Evolutionary conservation across 2,888 invertebrate genomes (phyloP).

Genomic region (Lithophane semibrunnea): DNA sequence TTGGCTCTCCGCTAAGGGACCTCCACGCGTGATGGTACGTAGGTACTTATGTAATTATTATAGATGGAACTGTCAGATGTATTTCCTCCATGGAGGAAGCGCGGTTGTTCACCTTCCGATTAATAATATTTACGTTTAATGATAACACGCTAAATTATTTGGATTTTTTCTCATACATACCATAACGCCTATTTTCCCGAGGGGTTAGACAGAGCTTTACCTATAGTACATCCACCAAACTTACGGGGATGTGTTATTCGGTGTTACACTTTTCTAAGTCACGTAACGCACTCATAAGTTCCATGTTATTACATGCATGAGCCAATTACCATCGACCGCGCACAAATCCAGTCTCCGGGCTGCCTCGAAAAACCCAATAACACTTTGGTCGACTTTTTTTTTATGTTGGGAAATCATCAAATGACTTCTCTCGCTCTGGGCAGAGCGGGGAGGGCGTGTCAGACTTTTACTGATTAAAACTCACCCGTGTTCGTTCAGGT

Average conservation of each 20-base stretch:
- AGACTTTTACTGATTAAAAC: no score
- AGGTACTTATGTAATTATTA: slow-evolving; percentile 47
- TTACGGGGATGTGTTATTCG: no score
- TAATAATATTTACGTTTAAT: slow-evolving; percentile 6
- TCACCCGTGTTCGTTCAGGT: no score
- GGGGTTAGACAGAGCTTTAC: no score
- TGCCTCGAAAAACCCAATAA: background rate
- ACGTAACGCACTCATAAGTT: no score
- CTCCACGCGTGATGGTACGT: background rate
- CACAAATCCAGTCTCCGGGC: background rate
- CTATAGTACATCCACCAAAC: no score
- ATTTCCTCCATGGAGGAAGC: background rate
- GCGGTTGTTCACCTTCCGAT: slow-evolving; percentile 44
- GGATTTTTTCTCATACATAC: no score
- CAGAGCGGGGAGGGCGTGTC: no score
- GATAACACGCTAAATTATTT: background rate
- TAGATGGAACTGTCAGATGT: slow-evolving; percentile 31
- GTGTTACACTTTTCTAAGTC: no score
- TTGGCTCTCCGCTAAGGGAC: slow-evolving; percentile 26
- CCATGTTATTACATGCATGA: background rate
- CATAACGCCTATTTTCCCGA: background rate
- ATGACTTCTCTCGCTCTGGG: no score
- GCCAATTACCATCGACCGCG: background rate
- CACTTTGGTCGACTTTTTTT: background rate
- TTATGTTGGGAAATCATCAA: no score